Evolutionary conservation across 2,888 invertebrate genomes (phyloP), one percentile per base, ranked within the genome.

Genomic region (Spilarctia lutea): DNA sequence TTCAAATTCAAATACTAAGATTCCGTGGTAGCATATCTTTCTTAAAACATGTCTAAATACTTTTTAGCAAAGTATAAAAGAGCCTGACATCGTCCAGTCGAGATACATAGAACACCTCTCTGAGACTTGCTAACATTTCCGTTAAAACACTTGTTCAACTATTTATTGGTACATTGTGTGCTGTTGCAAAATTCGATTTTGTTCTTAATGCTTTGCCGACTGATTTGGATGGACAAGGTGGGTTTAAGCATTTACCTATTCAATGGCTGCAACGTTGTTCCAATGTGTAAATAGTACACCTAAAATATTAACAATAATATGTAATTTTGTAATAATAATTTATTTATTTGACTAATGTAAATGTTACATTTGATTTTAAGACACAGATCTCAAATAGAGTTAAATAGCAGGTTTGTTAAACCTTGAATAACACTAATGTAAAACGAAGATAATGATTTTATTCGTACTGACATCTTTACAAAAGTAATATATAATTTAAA

Each of bases 111-210:
- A 84, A 76, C 72, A 77, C 71, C 72, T 75, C 76, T 76, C 63
- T 73, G 63, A 77, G 73, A 79, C 79, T 77, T 63, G 68, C 68
- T 69, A 75, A 81, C 77, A 78, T 78, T 78, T 84, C 68, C 73
- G 39, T 73, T 73, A 77, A 82, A 84, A 80, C 69, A 83, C 65
- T 72, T 68, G 75, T 45, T 65, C 48, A 68, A 52, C 68, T 52
- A 75, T 77, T 77, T 76, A 75, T 76, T 70, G 63, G 68, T 33
- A 66, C 77, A 45, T 52, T 72, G 56, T 39, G 45, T 71, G 71
- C 39, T 24, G 13, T 67, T 45, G 30, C 69, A 30, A 60, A 60
- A 39, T 70, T 63, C 70, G 60, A 70, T 60, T 70, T 30, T 24
- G 45, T 39, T 60, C 60, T 11, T 3, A 11, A 27, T n/a, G 13